A percentile compares a stretch with the other conserved stretches of the same genome.
These are phyloP conservation scores for Sipha flava DNA, from an alignment of 1,140 invertebrate species.

Conservation along the genomic window DNA sequence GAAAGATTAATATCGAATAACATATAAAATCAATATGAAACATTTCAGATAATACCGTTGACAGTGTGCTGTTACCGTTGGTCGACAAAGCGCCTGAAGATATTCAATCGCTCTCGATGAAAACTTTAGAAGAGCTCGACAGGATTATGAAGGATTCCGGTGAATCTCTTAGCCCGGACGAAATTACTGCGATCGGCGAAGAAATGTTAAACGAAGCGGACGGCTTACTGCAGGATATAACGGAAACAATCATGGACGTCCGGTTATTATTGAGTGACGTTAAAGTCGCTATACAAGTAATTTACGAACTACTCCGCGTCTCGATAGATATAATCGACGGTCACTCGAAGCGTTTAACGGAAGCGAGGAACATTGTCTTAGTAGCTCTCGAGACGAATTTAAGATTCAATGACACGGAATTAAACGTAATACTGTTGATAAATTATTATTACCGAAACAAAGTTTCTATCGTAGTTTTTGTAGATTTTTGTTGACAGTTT, in stretches of 20 bases:
- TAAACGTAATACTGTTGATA: not conserved
- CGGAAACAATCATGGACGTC: not conserved
- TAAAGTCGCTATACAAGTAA: not conserved
- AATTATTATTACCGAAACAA: not conserved
- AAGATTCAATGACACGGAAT: not conserved
- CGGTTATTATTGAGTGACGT: not conserved
- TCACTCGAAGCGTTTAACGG: not conserved
- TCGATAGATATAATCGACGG: not conserved
- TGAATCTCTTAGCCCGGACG: not conserved
- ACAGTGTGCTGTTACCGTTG: not conserved
- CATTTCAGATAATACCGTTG: not conserved
- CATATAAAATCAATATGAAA: not conserved
- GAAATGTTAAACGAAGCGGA: not conserved
- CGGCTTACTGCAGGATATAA: not conserved
- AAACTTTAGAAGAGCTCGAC: not conserved
- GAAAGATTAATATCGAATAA: too few species aligned
- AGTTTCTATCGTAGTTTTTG: not conserved
- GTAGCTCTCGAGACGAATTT: not conserved
- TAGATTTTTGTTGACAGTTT: not conserved
- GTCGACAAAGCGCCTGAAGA: not conserved
- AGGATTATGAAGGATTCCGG: not conserved
- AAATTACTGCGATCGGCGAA: not conserved
- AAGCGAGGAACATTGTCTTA: not conserved
- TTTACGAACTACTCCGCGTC: not conserved
- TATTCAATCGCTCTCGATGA: not conserved